Evolutionary conservation across 2,888 invertebrate genomes (phyloP).

Genomic region (Spodoptera littoralis): DNA sequence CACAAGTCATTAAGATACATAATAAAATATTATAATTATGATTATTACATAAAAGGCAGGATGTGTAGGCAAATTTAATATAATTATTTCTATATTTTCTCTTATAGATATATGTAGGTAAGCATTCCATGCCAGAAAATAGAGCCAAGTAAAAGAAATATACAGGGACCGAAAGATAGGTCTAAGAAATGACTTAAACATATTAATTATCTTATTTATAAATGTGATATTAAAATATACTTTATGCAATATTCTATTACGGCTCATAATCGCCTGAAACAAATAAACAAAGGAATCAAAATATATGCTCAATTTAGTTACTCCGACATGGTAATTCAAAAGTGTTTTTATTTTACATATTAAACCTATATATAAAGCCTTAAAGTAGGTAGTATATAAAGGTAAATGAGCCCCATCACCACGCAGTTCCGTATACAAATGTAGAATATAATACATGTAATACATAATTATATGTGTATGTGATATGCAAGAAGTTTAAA

Average conservation of each 20-base stretch:
- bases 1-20: neutral
- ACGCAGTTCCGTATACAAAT: neutral
- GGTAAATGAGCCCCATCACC: constrained; percentile 12
- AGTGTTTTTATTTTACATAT: too few relatives aligned
- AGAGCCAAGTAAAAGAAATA: too few relatives aligned
- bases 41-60: constrained; percentile 6
- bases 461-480: constrained; percentile 19
- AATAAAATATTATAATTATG: neutral
- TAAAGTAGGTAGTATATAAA: neutral
- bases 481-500: constrained; percentile 15
- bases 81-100: neutral
- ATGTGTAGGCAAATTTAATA: neutral
- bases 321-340: neutral
- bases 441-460: constrained; percentile 5
- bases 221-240: neutral
- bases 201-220: too few relatives aligned
- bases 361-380: too few relatives aligned
- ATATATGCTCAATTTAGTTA: too few relatives aligned
- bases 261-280: too few relatives aligned
- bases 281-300: too few relatives aligned
- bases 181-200: too few relatives aligned
- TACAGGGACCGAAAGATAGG: too few relatives aligned
- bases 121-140: constrained; percentile 14
- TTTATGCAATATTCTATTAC: neutral
- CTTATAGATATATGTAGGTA: neutral